A percentile compares a stretch with the other conserved stretches of the same genome.
These are phyloP conservation scores for Scytalopus superciliaris DNA, from an alignment of 2,113 vertebrate species.

Conservation along the genomic window DNA sequence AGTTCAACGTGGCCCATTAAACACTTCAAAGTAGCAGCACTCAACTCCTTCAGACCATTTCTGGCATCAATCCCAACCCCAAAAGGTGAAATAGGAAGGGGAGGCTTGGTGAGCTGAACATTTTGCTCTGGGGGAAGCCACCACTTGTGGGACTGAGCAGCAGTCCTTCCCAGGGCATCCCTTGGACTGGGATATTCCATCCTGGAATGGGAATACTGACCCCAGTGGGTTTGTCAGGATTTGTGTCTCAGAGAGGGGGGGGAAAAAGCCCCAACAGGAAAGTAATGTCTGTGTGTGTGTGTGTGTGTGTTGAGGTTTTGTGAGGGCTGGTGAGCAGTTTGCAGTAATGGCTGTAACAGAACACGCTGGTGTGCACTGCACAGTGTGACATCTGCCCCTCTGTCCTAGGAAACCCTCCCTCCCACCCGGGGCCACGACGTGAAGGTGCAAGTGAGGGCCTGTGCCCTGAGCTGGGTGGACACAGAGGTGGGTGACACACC, in stretches of 20 bases:
- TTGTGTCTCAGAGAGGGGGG: neutral
- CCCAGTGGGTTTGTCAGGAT: neutral
- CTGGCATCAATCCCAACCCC: neutral
- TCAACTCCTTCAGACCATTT: neutral
- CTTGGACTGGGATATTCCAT: neutral
- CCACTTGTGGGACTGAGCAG: neutral
- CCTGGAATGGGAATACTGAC: neutral
- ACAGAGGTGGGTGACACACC: constrained; percentile 78
- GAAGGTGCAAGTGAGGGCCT: constrained; percentile 91
- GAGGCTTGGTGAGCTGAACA: neutral
- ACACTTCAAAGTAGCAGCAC: neutral
- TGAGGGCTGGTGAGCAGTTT: neutral
- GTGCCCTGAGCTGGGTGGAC: constrained; percentile 89
- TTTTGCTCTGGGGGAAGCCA: neutral
- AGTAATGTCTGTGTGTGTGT: neutral
- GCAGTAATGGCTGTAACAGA: neutral
- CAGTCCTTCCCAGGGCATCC: neutral
- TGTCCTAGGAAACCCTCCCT: constrained; percentile 78
- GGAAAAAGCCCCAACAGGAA: neutral
- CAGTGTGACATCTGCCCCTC: neutral
- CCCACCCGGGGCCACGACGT: constrained; percentile 78
- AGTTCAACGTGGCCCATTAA: neutral
- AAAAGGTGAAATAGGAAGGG: neutral
- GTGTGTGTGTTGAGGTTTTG: neutral
- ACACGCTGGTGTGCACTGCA: no score